phyloP scores from a whole-genome alignment of 2,113 vertebrate genomes.

The Holacanthus passer region DNA sequence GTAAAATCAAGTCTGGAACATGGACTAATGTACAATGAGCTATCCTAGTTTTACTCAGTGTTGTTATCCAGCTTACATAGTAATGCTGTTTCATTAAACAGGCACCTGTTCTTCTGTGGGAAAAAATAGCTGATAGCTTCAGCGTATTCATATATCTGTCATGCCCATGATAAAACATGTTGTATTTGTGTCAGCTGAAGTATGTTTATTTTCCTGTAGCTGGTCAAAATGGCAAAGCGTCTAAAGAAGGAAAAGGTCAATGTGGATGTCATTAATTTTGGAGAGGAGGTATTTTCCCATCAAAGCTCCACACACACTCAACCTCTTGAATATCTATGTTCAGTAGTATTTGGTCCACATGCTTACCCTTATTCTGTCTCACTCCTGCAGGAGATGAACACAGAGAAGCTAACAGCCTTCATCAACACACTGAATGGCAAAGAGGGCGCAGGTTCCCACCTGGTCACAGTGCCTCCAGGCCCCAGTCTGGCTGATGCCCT shows the following conservation, averaged over 20 bases:
- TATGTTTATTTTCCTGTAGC: slow-evolving; percentile 74
- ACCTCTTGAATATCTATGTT: neutral
- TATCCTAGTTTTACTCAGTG: too few relatives aligned
- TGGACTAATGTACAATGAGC: neutral
- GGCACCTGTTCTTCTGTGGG: neutral
- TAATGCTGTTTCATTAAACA: neutral
- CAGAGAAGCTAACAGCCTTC: slow-evolving; percentile 95
- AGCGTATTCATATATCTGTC: neutral
- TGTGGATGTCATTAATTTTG: slow-evolving; percentile 96
- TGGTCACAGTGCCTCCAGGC: slow-evolving; percentile 95
- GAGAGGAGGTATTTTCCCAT: slow-evolving; percentile 90
- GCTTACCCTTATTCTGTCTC: neutral
- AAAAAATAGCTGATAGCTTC: too few relatives aligned
- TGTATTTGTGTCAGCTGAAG: slow-evolving; percentile 1
- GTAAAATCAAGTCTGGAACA: too few relatives aligned
- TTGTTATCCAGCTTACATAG: too few relatives aligned
- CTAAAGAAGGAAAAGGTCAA: slow-evolving; percentile 98
- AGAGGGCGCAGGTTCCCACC: slow-evolving; percentile 93
- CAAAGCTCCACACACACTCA: neutral
- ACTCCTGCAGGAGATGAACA: slow-evolving; percentile 90
- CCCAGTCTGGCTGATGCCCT: slow-evolving; percentile 95
- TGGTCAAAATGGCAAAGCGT: slow-evolving; percentile 96
- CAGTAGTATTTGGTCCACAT: neutral
- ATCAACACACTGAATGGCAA: slow-evolving; percentile 96
- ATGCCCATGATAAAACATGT: neutral